Base-by-base conservation (phyloP, 2,888 invertebrate genomes). In the Epinotia brunnichana region DNA sequence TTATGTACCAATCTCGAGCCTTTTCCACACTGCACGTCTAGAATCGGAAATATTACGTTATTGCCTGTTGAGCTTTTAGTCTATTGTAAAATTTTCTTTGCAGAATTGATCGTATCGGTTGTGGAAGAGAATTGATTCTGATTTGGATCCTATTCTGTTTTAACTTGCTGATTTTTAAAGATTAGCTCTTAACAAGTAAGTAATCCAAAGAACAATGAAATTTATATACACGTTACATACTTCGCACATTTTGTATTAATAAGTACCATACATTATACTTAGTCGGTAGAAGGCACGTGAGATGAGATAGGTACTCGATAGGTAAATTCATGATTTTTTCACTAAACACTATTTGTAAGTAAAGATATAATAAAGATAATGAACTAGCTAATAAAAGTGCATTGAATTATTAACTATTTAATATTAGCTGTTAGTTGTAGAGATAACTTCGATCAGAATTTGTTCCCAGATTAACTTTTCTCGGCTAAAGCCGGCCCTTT, bases 1-100 rank as follows among this genome's bases (percentile, higher is more conserved):
- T 76, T 76, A 76, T 76, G 76, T 76, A 76, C 70, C 73, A 74
- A 76, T 74, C 70, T 73, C 69, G 60, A 71, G 73, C 70, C 74
- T 75, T 75, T 73, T 75, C 68, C 68, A 29, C 56, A 39, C 57
- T 69, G 68, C 69, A 68, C 53, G 69, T 41, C 56, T 62, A 51
- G 51, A 53, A 69, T 69, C 19, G 63, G 63, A 68, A 73, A 69
- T 73, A 69, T 53, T 72, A 61, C 67, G 67, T 67, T 57, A 56
- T 48, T 48, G 48, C 57, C 44, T 17, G 35, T 63, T 48, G 61
- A 56, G 61, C 39, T 24, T 24, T 24, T 2, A 24, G 41, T 48
- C 7, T 48, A n/a, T 48, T 48, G n/a, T n/a, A 48, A 48, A n/a
- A 7, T 15, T 48, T n/a, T 48, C 48, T 48, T n/a, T n/a, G 5